A percentile compares a stretch with the other conserved stretches of the same genome.
These are phyloP conservation scores for Hydropotes inermis DNA, from an alignment of 2,113 vertebrate genomes.

Conservation along the genomic window DNA sequence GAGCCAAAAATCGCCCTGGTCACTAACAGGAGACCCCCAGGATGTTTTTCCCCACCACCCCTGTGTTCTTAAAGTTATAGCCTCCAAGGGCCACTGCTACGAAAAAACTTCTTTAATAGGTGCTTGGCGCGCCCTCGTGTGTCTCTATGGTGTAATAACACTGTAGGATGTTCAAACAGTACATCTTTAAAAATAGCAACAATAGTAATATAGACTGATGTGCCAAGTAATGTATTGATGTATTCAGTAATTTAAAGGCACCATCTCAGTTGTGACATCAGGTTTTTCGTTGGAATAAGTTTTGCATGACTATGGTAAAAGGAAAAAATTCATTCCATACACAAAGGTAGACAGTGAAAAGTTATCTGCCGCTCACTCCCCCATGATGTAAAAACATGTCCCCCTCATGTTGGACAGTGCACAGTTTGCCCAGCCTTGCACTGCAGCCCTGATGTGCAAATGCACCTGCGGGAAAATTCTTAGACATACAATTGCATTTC, in stretches of 20 bases:
- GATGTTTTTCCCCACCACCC: neutral
- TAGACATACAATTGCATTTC: neutral
- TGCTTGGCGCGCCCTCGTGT: neutral
- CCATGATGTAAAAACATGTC: neutral
- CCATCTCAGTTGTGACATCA: neutral
- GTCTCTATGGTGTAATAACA: constrained; percentile 10
- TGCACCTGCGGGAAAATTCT: neutral
- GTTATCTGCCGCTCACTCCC: neutral
- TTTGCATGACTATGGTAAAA: neutral
- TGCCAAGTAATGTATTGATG: neutral
- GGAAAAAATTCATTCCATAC: neutral
- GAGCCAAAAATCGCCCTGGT: neutral
- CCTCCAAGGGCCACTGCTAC: rapidly evolving
- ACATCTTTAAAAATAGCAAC: neutral
- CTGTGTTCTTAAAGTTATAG: neutral
- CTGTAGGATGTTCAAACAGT: neutral
- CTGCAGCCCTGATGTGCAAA: neutral
- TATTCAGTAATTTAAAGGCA: neutral
- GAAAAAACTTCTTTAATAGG: neutral
- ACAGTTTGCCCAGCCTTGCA: neutral
- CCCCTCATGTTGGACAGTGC: neutral
- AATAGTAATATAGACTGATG: too few relatives aligned
- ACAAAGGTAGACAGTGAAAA: neutral
- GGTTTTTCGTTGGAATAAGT: neutral
- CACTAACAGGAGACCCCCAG: neutral